Base-by-base conservation (phyloP, 2,888 invertebrate genomes). In the Drosophila anomelani region DNA sequence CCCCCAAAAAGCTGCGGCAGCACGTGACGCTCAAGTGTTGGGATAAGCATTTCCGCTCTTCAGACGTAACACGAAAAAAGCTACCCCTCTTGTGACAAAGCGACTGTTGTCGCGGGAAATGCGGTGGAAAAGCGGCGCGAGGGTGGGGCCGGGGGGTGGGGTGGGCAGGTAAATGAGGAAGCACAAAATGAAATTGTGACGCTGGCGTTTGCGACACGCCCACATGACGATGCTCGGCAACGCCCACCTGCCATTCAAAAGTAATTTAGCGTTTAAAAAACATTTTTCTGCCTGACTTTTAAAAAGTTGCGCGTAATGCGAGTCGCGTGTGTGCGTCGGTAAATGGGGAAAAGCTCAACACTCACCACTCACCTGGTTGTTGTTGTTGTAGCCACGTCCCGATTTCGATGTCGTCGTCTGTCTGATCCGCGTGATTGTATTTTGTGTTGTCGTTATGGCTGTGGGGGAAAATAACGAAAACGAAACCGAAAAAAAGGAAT, bases 31-130 rank as follows among this genome's bases (percentile, higher is more conserved):
- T 83, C 81, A 81, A 89, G 86, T 81, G 88, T 85, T 85, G 74
- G 85, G 87, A 85, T 89, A 89, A 89, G 85, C 87, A 80, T 89
- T 89, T 85, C 89, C 89, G 85, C 85, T 85, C 85, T 87, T 88
- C 85, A 87, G 82, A 81, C 85, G 70, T 68, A 79, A 79, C 81
- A 77, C 76, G 79, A 73, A 86, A 73, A 85, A 76, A 68, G 79
- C 63, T 73, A 51, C 44, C 62, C 60, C 66, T 51, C 66, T 66
- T 64, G 38, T 46, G 44, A 68, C 58, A 60, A 59, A 60, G 46
- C 57, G 57, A 10, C 47, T 41, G 49, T 55, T 56, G 44, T 47
- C 58, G 51, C 41, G 66, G 66, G 39, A 62, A 49, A 62, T 51
- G 46, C 46, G 51, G 20, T 56, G 43, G n/a, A 41, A 26, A 9